Conservation (phyloP, 2,797 vertebrate species). For the Somateria mollissima region DNA sequence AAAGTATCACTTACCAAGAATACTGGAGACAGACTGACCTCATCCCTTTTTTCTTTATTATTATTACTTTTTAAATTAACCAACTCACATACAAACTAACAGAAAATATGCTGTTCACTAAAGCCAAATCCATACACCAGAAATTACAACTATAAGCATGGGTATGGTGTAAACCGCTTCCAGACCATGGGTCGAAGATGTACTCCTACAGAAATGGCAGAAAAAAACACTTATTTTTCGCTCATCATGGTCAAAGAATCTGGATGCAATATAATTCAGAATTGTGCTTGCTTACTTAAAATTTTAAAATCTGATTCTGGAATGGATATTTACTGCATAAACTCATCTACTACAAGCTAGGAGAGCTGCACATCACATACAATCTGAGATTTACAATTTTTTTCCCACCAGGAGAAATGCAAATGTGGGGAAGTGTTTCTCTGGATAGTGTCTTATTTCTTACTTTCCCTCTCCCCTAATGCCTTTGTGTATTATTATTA, state of each 20-base stretch:
- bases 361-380: neutral
- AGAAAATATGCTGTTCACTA: neutral
- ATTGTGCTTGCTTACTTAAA: neutral
- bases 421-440: neutral
- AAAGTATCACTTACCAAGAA: neutral
- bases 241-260: neutral
- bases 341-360: neutral
- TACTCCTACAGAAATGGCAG: neutral
- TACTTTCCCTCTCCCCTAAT: neutral
- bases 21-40: neutral
- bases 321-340: neutral
- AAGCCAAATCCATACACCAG: neutral
- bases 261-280: neutral
- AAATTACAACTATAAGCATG: neutral
- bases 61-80: neutral
- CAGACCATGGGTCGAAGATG: neutral
- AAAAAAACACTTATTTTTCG: neutral
- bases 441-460: neutral
- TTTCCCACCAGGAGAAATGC: neutral
- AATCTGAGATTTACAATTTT: neutral
- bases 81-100: neutral
- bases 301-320: neutral
- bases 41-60: neutral
- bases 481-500: neutral
- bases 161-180: neutral